A percentile compares a stretch with the other conserved stretches of the same genome.
Conservation (phyloP, 2,113 vertebrate genomes). For the Zootoca vivipara region DNA sequence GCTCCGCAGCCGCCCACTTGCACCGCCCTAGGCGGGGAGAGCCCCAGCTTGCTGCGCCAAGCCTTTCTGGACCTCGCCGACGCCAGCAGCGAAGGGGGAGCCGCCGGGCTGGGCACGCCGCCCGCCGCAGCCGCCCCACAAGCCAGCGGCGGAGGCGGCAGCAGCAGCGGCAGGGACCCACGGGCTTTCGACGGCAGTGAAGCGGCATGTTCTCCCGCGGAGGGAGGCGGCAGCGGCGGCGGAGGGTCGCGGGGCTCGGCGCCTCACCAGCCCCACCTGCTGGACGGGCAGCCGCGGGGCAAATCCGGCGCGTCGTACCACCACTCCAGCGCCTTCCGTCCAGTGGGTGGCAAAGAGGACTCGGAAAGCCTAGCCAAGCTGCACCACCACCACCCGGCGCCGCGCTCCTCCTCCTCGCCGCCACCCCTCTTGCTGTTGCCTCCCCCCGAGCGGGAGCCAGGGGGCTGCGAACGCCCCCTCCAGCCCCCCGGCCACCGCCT, state of each 20-base stretch:
- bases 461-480: conserved; percentile 56
- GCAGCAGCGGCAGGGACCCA: conserved; percentile 27
- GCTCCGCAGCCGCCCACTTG: conserved; percentile 83
- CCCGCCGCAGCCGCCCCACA: neutral
- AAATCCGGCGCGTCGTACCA: conserved; percentile 75
- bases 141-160: neutral
- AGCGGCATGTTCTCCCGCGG: conserved; percentile 51
- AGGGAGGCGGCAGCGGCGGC: neutral
- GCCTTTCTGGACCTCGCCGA: conserved; percentile 91
- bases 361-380: conserved; percentile 91
- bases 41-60: conserved; percentile 82
- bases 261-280: conserved; percentile 59
- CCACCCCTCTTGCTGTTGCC: conserved; percentile 50
- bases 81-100: conserved; percentile 66
- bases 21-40: conserved; percentile 78
- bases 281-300: conserved; percentile 60
- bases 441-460: conserved; percentile 50
- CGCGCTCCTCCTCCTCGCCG: conserved; percentile 22
- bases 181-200: conserved; percentile 52
- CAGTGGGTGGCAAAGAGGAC: conserved; percentile 87
- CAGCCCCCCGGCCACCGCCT: conserved; percentile 59
- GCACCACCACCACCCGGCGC: conserved; percentile 66
- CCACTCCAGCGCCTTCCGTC: conserved; percentile 89
- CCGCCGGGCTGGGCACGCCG: neutral
- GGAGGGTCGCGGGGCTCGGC: conserved; percentile 25